Evolutionary conservation across 2,888 invertebrate genomes (phyloP).

Genomic region (Heliconius charithonia): DNA sequence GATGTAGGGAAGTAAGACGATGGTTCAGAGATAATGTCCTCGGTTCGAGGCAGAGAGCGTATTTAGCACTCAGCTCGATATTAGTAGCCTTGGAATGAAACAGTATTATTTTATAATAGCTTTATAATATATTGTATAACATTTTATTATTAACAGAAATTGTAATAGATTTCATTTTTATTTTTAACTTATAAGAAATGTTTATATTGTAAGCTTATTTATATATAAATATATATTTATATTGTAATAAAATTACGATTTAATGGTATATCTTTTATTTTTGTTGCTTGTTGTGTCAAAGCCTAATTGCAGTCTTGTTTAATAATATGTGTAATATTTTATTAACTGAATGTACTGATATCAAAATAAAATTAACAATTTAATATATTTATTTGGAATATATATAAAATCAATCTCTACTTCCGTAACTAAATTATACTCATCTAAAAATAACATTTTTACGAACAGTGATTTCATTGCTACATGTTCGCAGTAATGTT

Average conservation of each 20-base stretch:
- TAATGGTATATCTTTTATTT: conserved; percentile 48
- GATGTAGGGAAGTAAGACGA: conserved; percentile 54
- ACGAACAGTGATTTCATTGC: conserved; percentile 7
- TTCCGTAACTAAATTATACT: neutral
- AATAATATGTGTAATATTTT: neutral
- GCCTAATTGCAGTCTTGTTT: neutral
- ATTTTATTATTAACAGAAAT: neutral
- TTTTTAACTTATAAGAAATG: neutral
- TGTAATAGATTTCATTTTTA: neutral
- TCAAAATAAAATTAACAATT: neutral
- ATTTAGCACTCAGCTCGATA: conserved; percentile 70
- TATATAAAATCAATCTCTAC: neutral
- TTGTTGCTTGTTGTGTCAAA: conserved; percentile 38
- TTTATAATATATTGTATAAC: conserved; percentile 25
- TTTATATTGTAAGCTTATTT: conserved; percentile 42
- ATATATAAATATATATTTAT: conserved; percentile 26
- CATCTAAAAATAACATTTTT: neutral
- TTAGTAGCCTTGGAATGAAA: conserved; percentile 73
- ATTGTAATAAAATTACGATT: conserved; percentile 44
- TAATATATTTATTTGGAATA: neutral
- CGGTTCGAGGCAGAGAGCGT: conserved; percentile 69
- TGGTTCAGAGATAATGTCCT: conserved; percentile 65
- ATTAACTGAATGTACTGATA: neutral
- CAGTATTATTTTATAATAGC: neutral
- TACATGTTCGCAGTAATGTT: conserved; percentile 19